phyloP scores from a whole-genome alignment of 2,797 vertebrate species.

The Eulemur rubriventer region DNA sequence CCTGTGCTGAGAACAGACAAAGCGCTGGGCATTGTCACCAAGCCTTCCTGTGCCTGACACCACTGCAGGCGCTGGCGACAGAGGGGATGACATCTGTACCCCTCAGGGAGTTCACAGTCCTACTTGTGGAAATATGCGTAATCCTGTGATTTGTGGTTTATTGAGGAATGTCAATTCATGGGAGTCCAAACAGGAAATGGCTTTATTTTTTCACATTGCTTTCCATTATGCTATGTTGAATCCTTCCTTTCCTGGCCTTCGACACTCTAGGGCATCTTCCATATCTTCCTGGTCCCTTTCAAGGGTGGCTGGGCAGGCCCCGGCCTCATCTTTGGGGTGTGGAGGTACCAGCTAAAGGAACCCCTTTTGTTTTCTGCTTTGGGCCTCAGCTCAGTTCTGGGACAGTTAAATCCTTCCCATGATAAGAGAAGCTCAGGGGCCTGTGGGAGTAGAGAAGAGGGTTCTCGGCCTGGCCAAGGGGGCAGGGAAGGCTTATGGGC shows the following conservation, averaged over 20 bases:
- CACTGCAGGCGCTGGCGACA: neutral
- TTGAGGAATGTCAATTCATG: neutral
- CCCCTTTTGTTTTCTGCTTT: neutral
- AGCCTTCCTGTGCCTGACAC: neutral
- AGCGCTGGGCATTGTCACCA: neutral
- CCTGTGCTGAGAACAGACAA: neutral
- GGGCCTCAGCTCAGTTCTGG: neutral
- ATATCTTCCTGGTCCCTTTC: neutral
- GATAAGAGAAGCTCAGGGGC: neutral
- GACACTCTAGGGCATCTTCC: neutral
- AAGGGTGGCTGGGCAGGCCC: neutral
- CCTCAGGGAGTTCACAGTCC: neutral
- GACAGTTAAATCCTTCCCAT: neutral
- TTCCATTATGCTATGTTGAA: neutral
- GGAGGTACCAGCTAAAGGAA: neutral
- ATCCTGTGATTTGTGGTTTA: neutral
- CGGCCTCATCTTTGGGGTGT: neutral
- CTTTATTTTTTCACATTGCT: conserved; percentile 29
- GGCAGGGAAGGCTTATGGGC: neutral
- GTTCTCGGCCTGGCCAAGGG: neutral
- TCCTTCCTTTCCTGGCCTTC: neutral
- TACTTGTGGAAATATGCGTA: neutral
- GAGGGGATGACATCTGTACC: neutral
- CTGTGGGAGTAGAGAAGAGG: neutral
- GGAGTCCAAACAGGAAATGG: conserved; percentile 50